Evolutionary conservation across 2,888 invertebrate species (phyloP), one percentile per base, ranked within the genome.

Genomic region (Ectemnius cavifrons): DNA sequence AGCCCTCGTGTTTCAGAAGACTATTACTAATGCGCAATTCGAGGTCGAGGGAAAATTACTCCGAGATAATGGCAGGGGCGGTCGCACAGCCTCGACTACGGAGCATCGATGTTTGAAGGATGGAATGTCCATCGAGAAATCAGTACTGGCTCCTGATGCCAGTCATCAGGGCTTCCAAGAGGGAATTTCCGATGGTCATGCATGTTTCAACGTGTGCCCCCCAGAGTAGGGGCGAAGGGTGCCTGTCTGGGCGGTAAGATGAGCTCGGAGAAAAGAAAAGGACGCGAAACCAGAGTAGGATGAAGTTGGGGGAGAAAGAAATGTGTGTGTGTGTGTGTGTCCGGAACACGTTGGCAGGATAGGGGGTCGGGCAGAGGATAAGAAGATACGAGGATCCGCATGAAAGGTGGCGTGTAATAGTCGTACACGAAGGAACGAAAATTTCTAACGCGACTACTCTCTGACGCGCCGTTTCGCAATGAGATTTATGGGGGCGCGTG

Each of bases 401-500:
- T 27, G 16, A 13, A 57, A 23, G 59, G 47, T 14, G 28, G 37
- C 47, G 20, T 8, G 59, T 56, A 67, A 61, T 71, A 57, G 20
- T 37, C 46, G 27, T 13, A 63, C 62, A 63, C 45, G 62, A n/a
- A 61, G 18, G 63, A 23, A 61, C 56, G 61, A 56, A 20, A 47
- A 62, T 14, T 60, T 57, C 72, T 68, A 61, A 62, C 68, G 72
- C 68, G 47, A 70, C 65, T 52, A 16, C 52, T 81, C 71, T 74
- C n/a, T 58, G 23, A 23, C 23, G 23, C 23, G 23, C 37, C 37
- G 73, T 64, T 72, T 80, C 70, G 59, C 79, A 73, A 71, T 61
- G 72, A 75, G 80, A 82, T 83, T 83, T 79, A 82, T 77, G 78
- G 71, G 56, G 61, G 79, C 84, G 83, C 81, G 78, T 78, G 84